These are phyloP conservation scores for Idaea aversata DNA, from an alignment of 2,888 invertebrate genomes.

Conservation along the genomic window DNA sequence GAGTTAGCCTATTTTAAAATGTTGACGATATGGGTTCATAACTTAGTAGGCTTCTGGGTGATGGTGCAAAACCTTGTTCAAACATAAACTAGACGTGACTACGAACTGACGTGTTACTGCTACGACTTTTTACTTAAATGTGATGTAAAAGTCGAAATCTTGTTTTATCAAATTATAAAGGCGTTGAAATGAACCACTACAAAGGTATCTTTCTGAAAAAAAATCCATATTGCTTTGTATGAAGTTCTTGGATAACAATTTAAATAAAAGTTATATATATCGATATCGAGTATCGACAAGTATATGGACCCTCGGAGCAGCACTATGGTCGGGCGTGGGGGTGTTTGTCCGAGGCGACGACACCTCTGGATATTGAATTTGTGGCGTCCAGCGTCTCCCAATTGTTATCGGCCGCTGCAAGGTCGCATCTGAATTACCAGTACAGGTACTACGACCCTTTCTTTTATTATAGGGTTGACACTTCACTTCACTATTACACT, in stretches of 20 bases:
- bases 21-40: background rate
- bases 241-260: background rate
- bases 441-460: constrained; percentile 71
- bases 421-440: constrained; percentile 61
- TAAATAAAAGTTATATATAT: background rate
- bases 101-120: no score
- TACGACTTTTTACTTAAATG: no score
- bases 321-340: constrained; percentile 26
- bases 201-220: no score
- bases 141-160: no score
- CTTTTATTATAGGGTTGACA: constrained; percentile 60
- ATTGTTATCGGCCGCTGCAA: constrained; percentile 77
- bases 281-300: constrained; percentile 9
- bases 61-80: background rate
- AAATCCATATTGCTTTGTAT: no score
- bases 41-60: background rate
- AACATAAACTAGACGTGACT: background rate
- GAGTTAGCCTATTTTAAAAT: background rate
- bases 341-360: constrained; percentile 44
- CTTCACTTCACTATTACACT: background rate
- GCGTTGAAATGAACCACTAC: no score
- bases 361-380: constrained; percentile 79
- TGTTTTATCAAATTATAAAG: no score
- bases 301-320: constrained; percentile 6
- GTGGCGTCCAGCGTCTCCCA: constrained; percentile 67